phyloP scores from a whole-genome alignment of 2,113 vertebrate genomes.

The Porphyrio hochstetteri region DNA sequence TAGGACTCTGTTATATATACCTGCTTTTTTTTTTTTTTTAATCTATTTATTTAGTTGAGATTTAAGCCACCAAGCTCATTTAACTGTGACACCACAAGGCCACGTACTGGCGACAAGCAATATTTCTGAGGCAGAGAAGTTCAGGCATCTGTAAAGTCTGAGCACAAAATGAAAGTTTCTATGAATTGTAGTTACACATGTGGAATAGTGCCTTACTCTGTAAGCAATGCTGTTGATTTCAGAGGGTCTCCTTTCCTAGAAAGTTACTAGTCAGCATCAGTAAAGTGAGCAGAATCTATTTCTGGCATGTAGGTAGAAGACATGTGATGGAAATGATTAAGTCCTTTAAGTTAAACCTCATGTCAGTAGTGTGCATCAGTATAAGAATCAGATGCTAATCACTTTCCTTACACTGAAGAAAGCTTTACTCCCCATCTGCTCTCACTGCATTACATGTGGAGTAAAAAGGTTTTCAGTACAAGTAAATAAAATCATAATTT shows the following conservation, averaged over 20 bases:
- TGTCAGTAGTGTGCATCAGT: constrained; percentile 59
- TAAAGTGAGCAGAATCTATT: not conserved
- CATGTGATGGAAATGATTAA: constrained; percentile 40
- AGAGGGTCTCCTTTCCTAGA: constrained; percentile 6
- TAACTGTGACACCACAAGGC: constrained; percentile 34
- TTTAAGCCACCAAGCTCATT: constrained; percentile 39
- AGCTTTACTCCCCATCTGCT: constrained; percentile 18
- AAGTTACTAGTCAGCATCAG: not conserved
- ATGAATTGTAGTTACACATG: not conserved
- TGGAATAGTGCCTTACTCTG: constrained; percentile 55
- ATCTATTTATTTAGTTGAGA: not conserved
- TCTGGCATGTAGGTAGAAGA: constrained; percentile 48
- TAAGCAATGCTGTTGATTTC: constrained; percentile 25
- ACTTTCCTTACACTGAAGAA: constrained; percentile 9
- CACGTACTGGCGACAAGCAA: constrained; percentile 23
- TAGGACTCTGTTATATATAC: not conserved
- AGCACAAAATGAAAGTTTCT: constrained; percentile 39
- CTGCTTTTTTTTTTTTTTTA: not conserved
- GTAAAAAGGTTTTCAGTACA: constrained; percentile 15
- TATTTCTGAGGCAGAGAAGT: constrained; percentile 47
- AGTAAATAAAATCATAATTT: not conserved
- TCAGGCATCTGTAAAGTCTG: constrained; percentile 53
- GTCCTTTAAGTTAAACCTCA: constrained; percentile 66
- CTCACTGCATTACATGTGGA: not conserved
- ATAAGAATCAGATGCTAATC: constrained; percentile 47